Base-by-base conservation (phyloP, 2,113 vertebrate genomes). In the Protobothrops mucrosquamatus region DNA sequence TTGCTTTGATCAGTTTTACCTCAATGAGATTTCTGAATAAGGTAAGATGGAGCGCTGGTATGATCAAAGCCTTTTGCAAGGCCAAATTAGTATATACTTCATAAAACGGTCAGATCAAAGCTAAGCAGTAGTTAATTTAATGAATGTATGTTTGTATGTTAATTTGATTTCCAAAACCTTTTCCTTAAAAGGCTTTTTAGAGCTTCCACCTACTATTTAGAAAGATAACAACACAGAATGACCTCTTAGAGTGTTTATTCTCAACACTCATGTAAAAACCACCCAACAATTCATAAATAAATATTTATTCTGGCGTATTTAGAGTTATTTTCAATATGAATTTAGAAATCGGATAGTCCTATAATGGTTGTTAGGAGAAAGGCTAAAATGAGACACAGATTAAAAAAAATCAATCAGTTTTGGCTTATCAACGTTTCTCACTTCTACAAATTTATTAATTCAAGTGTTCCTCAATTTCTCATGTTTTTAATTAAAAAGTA, bases 41-140 rank as follows among this genome's bases (percentile, higher is more conserved):
- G n/a, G 92, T 85, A 51, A 93, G 74, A 85, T 90, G 39, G 56
- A 69, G 56, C 8, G 20, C 89, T 54, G 48, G 56, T 54, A 54
- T 90, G 92, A 93, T 93, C 88, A 93, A 89, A 93, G 74, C 74
- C 39, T 61, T 93, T 90, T 61, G 4, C 15, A 69, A 59, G 48
- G 86, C 29, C 54, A 93, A 93, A 86, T 85, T 89, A 51, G 48
- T 89, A 92, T 88, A 92, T 88, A 34, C 54, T 59, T 59, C 57
- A 85, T 89, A 93, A 89, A 93, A 90, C 24, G 11, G 14, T 89
- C 74, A 90, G 74, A 93, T 90, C 29, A 90, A 93, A 89, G 92
- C 55, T 34, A 59, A 89, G 48, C 88, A 81, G 34, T 39, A 81
- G 74, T 81, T 81, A 81, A 39, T 39, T 81, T 81, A 81, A 81